Conservation (phyloP, 2,113 vertebrate species). For the Carettochelys insculpta region DNA sequence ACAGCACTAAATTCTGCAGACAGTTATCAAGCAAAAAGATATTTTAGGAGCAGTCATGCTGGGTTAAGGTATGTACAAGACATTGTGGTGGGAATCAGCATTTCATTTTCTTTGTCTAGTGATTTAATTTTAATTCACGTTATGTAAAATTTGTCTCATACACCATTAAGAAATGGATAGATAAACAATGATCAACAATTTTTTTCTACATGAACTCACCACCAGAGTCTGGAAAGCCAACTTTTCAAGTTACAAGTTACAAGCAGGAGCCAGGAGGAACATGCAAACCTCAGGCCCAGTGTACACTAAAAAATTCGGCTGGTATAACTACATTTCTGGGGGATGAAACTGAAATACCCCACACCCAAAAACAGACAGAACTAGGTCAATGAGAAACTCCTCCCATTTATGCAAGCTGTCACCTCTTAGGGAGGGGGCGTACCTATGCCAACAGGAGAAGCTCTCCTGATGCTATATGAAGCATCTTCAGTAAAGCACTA, state of each 20-base stretch:
- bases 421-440: background rate
- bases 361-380: too few relatives aligned
- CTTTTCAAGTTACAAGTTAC: background rate
- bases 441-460: background rate
- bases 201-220: background rate
- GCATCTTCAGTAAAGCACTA: background rate
- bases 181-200: too few relatives aligned
- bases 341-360: background rate
- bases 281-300: background rate
- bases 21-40: background rate
- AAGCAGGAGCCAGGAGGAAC: background rate
- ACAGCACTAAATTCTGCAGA: too few relatives aligned
- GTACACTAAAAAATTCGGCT: background rate
- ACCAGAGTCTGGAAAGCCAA: background rate
- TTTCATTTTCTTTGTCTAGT: background rate
- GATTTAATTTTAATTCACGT: background rate
- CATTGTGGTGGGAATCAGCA: background rate
- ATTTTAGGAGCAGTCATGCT: background rate
- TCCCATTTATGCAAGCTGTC: background rate
- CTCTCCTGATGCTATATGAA: background rate
- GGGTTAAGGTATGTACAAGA: background rate
- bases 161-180: background rate
- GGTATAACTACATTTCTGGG: background rate
- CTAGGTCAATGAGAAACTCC: background rate
- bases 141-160: background rate